Conservation (phyloP, 2,888 invertebrate species). For the Scaptomyza polygonia region DNA sequence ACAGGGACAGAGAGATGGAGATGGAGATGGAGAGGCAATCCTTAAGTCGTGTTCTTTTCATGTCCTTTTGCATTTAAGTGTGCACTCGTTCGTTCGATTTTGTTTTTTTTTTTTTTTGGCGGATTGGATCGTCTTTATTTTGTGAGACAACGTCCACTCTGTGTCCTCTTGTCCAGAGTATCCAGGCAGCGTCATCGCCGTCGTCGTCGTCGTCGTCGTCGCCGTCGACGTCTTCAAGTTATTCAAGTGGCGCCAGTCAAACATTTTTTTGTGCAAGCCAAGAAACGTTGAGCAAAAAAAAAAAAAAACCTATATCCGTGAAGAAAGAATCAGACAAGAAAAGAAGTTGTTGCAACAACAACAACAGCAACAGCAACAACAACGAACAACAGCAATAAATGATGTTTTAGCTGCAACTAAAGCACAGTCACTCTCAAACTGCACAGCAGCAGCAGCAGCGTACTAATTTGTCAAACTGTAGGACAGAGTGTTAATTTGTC, state of each 20-base stretch:
- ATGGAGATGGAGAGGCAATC: constrained; percentile 50
- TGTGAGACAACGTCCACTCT: constrained; percentile 54
- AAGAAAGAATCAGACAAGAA: constrained; percentile 7
- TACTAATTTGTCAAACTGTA: background rate
- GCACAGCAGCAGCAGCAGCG: background rate
- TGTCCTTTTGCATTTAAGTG: constrained; percentile 79
- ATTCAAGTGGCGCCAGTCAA: constrained; percentile 83
- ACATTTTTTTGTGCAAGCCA: constrained; percentile 68
- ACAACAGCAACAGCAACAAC: constrained; percentile 14
- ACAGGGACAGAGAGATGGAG: constrained; percentile 10
- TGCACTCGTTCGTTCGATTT: constrained; percentile 66
- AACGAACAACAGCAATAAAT: constrained; percentile 33
- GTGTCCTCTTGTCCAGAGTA: constrained; percentile 14
- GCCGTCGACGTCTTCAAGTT: constrained; percentile 67
- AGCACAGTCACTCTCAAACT: constrained; percentile 33
- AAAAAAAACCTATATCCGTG: constrained; percentile 16
- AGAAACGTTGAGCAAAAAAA: constrained; percentile 29
- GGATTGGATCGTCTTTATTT: constrained; percentile 73
- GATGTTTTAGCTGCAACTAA: constrained; percentile 25
- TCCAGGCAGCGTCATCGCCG: constrained; percentile 41
- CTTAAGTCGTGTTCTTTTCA: constrained; percentile 77
- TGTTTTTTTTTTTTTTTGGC: constrained; percentile 55
- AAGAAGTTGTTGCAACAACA: constrained; percentile 29
- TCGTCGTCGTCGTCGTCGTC: constrained; percentile 53
- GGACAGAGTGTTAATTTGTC: constrained; percentile 6